Percentiles rank a stretch among this genome's conserved stretches.
phyloP scores from a whole-genome alignment of 2,113 vertebrate species.

The Sturnira hondurensis region DNA sequence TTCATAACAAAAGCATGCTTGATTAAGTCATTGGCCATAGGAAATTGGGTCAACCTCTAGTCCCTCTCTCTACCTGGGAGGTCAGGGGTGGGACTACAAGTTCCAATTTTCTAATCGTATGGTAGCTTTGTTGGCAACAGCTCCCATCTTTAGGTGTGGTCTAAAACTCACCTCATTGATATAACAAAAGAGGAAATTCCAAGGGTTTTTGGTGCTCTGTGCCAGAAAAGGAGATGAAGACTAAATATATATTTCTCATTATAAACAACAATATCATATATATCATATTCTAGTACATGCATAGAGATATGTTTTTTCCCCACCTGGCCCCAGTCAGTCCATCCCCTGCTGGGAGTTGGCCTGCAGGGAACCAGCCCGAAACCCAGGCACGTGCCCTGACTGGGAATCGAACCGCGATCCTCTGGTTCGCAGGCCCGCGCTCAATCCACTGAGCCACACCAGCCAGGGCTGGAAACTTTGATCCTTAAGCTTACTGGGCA shows the following conservation, averaged over 20 bases:
- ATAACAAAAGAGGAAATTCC: background rate
- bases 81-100: background rate
- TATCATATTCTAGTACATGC: background rate
- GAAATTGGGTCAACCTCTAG: background rate
- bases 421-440: too few species aligned
- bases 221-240: background rate
- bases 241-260: background rate
- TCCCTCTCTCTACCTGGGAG: background rate
- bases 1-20: background rate
- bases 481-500: background rate
- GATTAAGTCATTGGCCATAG: background rate
- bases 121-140: background rate
- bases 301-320: background rate
- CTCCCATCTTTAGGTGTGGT: too few species aligned
- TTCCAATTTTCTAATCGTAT: background rate
- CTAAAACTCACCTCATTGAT: background rate
- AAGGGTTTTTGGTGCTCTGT: background rate
- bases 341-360: too few species aligned
- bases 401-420: too few species aligned
- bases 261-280: background rate
- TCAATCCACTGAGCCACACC: too few species aligned
- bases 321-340: accelerated
- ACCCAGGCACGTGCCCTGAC: too few species aligned
- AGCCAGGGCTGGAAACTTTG: background rate
- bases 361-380: too few species aligned